phyloP scores from a whole-genome alignment of 2,797 vertebrate species.

The Myotis myotis region DNA sequence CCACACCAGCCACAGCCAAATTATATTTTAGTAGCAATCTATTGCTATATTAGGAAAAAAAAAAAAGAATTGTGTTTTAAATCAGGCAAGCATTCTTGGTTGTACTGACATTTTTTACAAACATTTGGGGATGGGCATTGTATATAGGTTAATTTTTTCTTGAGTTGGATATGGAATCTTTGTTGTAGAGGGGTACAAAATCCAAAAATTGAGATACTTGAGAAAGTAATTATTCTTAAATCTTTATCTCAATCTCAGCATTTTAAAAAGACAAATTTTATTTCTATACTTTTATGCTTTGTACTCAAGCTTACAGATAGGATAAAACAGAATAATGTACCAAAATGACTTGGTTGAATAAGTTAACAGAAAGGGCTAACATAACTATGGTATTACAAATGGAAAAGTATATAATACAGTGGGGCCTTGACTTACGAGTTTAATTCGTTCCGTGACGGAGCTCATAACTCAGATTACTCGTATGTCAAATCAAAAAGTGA shows the following conservation, averaged over 20 bases:
- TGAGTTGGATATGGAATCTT: not conserved
- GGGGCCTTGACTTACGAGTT: no score
- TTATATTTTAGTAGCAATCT: constrained; percentile 31
- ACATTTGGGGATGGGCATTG: not conserved
- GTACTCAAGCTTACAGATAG: not conserved
- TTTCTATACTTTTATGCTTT: not conserved
- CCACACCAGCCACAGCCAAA: not conserved
- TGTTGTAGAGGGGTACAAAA: not conserved
- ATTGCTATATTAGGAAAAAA: not conserved
- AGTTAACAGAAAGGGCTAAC: not conserved
- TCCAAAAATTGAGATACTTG: constrained; percentile 28
- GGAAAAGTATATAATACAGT: not conserved
- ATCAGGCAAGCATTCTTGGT: not conserved
- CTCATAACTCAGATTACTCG: no score
- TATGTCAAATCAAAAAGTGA: no score
- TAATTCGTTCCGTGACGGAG: no score
- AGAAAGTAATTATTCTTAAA: constrained; percentile 10
- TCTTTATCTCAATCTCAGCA: not conserved
- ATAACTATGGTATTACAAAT: not conserved
- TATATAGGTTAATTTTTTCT: not conserved
- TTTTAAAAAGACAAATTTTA: constrained; percentile 5
- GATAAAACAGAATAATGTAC: constrained; percentile 9
- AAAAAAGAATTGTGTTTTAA: not conserved
- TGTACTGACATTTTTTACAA: not conserved
- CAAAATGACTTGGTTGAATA: constrained; percentile 26